Evolutionary conservation across 2,113 vertebrate species (phyloP), one percentile per base, ranked within the genome.

Genomic region (Nestor notabilis): DNA sequence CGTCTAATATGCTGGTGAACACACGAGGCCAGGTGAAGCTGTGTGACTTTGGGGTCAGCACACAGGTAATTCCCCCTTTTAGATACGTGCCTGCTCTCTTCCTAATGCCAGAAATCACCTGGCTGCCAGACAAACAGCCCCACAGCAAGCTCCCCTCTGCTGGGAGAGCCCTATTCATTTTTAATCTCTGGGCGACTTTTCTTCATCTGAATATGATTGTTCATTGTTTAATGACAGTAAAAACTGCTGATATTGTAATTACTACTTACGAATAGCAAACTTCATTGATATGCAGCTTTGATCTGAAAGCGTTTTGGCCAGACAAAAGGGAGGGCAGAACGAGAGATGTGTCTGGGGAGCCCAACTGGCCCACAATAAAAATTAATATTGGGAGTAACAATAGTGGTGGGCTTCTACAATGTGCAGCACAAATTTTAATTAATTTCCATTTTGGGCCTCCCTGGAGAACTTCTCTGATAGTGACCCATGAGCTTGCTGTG

Each of bases 31-130:
- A 99, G 97, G 99, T 99, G 97, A 99, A 99, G 98, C 98, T 99
- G 60, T 99, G 99, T 90, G 99, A 99, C 97, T 99, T 99, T 76
- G 99, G 99, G 95, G 99, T 99, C 83, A 99, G 99, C 99, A 99
- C 99, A 3, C 99, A 99, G 99, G 99, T 99, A 98, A 87, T 27
- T 29, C 17, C 78, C 61, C 65, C 28, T 35, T 9, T 5, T 7
- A 1, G 11, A 2, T 21, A 4, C 8, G 27, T 28, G 21, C 80
- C 79, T 2, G 1, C 47, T 56, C 14, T 72, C 63, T 43, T 49
- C 23, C 58, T n/a, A 21, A 4, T 31, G 77, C 44, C 77, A 35
- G 76, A 28, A 78, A 75, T 88, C 93, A 87, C 96, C 96, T 91
- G 83, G 93, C 95, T 88, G 70, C 75, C 60, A 97, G 91, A 87